Conservation (phyloP, 2,797 vertebrate genomes). For the Otolemur crassicaudatus region DNA sequence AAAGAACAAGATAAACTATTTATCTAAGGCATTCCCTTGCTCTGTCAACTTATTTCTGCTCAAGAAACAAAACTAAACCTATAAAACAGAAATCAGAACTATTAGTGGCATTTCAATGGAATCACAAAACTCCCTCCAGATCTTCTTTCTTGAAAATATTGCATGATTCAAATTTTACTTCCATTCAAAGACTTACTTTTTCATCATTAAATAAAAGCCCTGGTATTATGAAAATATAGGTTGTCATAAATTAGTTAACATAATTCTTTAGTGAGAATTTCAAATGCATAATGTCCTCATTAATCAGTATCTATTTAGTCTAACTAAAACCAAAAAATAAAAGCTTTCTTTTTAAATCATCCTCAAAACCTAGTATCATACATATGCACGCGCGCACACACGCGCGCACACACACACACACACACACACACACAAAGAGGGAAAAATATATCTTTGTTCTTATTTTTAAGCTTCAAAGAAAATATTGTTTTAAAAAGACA, state of each 20-base stretch:
- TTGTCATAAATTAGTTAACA: neutral
- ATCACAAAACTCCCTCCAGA: neutral
- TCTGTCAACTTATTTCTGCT: neutral
- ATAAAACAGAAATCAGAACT: conserved; percentile 22
- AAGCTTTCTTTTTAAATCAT: neutral
- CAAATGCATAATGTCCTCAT: neutral
- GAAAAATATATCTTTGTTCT: neutral
- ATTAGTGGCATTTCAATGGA: neutral
- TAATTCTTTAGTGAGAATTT: neutral
- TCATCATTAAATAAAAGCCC: neutral
- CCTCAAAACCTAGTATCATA: neutral
- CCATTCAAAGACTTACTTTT: conserved; percentile 2
- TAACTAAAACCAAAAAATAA: neutral
- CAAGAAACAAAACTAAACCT: neutral
- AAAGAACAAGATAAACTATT: neutral
- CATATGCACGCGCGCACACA: neutral
- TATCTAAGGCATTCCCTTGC: neutral
- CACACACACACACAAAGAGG: neutral
- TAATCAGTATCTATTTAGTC: neutral
- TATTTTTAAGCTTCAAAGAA: conserved; percentile 28
- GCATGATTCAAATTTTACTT: conserved; percentile 10
- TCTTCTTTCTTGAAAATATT: neutral
- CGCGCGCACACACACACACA: neutral
- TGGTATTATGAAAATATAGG: neutral
- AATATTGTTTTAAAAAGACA: neutral